These are phyloP conservation scores for Arrhamphus sclerolepis DNA, from an alignment of 2,797 vertebrate genomes.

Conservation along the genomic window DNA sequence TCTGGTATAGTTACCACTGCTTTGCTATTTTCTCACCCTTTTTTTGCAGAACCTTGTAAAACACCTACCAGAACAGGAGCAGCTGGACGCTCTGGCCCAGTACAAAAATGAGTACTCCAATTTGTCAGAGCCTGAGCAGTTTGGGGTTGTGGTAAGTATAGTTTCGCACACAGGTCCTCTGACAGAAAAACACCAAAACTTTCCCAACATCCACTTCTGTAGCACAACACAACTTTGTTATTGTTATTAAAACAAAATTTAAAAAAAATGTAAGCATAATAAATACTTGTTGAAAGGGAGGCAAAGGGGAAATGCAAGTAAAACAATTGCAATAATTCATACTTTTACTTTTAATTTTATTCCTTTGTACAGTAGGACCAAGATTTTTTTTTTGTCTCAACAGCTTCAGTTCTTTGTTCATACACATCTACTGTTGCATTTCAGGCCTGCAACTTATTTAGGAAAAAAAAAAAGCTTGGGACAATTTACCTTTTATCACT, in stretches of 20 bases:
- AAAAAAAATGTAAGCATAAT: too few species aligned
- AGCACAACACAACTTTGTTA: not conserved
- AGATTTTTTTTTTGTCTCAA: too few species aligned
- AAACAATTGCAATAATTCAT: too few species aligned
- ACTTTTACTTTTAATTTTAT: too few species aligned
- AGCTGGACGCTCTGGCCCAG: conserved; percentile 87
- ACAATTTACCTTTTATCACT: too few species aligned
- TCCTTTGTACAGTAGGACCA: too few species aligned
- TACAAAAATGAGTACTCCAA: conserved; percentile 87
- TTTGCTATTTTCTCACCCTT: not conserved
- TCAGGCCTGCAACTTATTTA: too few species aligned
- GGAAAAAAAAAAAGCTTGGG: too few species aligned
- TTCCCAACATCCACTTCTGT: not conserved
- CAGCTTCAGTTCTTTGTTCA: too few species aligned
- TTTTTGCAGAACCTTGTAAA: conserved; percentile 92
- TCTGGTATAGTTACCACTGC: not conserved
- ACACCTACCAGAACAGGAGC: conserved; percentile 93
- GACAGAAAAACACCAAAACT: not conserved
- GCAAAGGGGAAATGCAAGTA: too few species aligned
- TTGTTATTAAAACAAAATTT: not conserved
- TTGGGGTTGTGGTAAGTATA: conserved; percentile 93
- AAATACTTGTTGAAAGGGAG: too few species aligned
- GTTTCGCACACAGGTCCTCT: not conserved
- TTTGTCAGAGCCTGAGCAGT: conserved; percentile 96
- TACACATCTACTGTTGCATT: too few species aligned